These are phyloP conservation scores for Dromaius novaehollandiae DNA, from an alignment of 2,113 vertebrate species.

Conservation along the genomic window DNA sequence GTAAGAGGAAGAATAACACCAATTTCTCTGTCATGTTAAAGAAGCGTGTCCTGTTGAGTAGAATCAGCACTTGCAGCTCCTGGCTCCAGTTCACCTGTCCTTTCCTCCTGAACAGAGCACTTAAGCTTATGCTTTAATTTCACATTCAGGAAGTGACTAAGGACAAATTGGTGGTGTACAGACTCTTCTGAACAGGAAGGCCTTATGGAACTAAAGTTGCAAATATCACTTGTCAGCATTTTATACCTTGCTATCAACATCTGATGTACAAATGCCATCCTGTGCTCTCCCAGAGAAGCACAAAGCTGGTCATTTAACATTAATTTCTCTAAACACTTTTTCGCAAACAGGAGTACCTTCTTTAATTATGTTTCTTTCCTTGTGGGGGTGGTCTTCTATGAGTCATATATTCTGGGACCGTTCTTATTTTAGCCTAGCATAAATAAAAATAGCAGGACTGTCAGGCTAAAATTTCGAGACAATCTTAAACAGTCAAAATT, in stretches of 20 bases:
- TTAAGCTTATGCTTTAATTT: background rate
- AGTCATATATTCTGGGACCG: background rate
- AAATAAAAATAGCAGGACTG: background rate
- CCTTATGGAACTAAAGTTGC: background rate
- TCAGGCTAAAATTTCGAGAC: background rate
- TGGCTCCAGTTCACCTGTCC: background rate
- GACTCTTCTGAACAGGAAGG: background rate
- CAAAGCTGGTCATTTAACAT: background rate
- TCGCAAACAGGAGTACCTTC: background rate
- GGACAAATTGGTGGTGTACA: background rate
- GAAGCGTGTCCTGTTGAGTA: background rate
- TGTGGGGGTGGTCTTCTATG: background rate
- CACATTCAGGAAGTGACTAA: background rate
- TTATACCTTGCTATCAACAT: background rate
- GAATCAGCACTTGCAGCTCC: background rate
- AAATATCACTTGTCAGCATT: constrained; percentile 25
- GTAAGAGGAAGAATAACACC: background rate
- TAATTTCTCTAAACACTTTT: background rate
- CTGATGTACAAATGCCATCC: background rate
- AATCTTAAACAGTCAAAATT: background rate
- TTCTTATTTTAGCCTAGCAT: background rate
- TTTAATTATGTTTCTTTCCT: background rate
- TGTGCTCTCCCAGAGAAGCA: background rate
- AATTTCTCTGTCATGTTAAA: background rate
- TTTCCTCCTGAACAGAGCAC: background rate